These are phyloP conservation scores for Tarsius wallacei DNA, from an alignment of 2,797 vertebrate species.

Conservation along the genomic window DNA sequence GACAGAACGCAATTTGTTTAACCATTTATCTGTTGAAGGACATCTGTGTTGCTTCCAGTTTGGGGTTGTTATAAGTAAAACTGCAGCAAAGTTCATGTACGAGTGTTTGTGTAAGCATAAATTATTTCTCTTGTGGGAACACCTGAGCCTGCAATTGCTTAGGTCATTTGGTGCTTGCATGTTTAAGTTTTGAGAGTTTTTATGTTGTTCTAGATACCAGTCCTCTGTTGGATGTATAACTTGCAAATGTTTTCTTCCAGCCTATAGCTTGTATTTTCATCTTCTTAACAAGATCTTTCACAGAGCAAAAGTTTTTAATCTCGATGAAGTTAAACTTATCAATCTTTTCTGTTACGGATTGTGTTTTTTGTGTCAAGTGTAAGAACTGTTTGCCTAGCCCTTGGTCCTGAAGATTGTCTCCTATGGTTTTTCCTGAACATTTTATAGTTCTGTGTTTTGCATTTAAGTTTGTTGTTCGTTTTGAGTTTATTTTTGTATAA, in stretches of 20 bases:
- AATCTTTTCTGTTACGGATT: background rate
- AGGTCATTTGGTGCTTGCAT: background rate
- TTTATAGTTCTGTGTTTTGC: slow-evolving; percentile 31
- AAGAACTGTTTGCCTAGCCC: background rate
- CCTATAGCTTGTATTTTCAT: background rate
- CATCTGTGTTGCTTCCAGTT: background rate
- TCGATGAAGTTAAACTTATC: background rate
- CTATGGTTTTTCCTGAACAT: background rate
- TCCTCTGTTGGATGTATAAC: background rate
- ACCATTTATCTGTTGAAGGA: background rate
- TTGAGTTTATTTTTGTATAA: background rate
- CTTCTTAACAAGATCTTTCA: background rate
- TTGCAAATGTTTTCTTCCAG: background rate
- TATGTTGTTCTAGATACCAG: background rate
- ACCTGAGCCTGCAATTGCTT: background rate
- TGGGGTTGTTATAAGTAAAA: background rate
- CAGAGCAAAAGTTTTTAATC: background rate
- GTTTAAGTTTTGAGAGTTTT: slow-evolving; percentile 3
- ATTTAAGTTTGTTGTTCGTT: slow-evolving; percentile 13
- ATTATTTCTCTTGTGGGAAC: background rate
- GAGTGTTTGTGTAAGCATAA: background rate
- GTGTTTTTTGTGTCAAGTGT: background rate
- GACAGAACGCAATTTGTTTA: background rate
- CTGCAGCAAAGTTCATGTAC: background rate
- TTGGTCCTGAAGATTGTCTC: background rate